A percentile compares a stretch with the other conserved stretches of the same genome.
Conservation (phyloP, 2,113 vertebrate species). For the Myiozetetes cayanensis region DNA sequence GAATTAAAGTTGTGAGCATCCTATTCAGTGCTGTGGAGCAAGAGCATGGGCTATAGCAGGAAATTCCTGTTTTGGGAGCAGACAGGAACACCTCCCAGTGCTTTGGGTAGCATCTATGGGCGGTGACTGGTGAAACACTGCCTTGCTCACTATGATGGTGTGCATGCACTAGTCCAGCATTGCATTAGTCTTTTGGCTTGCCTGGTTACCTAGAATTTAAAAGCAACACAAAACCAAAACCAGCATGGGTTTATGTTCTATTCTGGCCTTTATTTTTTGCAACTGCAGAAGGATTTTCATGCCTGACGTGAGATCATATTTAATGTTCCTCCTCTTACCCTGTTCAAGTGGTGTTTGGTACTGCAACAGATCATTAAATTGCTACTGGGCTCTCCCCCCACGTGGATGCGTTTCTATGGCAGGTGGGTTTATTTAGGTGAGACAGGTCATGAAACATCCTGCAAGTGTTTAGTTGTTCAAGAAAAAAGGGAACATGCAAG, state of each 20-base stretch:
- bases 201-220: neutral
- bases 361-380: neutral
- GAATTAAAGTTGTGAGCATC: neutral
- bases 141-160: neutral
- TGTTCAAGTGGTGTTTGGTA: neutral
- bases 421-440: neutral
- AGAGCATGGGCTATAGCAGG: neutral
- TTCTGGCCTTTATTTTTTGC: neutral
- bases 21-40: neutral
- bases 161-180: neutral
- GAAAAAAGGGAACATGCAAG: neutral
- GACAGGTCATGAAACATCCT: neutral
- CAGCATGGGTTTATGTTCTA: neutral
- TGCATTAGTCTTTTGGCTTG: neutral
- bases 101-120: neutral
- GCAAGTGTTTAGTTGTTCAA: neutral
- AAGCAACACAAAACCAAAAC: neutral
- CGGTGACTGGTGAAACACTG: neutral
- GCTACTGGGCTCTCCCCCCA: neutral
- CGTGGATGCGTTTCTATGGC: neutral
- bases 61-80: neutral
- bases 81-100: neutral
- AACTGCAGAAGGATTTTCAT: neutral
- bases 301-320: neutral
- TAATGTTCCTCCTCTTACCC: neutral